phyloP scores from a whole-genome alignment of 2,888 invertebrate species.

The Hermaeophaga mercurialis region DNA sequence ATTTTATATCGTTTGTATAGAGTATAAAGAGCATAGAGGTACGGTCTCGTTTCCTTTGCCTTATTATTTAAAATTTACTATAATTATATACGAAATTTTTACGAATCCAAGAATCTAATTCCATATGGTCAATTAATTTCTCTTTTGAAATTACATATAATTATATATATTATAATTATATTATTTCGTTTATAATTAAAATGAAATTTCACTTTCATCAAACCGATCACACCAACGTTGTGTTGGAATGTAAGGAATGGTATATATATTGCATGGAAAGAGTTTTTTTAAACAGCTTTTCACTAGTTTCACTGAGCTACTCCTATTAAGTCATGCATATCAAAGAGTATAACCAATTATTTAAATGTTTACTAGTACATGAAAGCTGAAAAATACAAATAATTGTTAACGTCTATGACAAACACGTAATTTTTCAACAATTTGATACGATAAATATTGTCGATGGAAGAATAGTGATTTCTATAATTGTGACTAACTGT shows the following conservation, averaged over 20 bases:
- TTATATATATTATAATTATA: too few relatives aligned
- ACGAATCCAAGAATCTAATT: not conserved
- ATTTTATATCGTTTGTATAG: too few relatives aligned
- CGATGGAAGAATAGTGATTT: not conserved
- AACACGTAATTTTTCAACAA: not conserved
- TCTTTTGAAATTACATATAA: constrained; percentile 1
- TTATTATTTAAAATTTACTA: too few relatives aligned
- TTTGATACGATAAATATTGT: not conserved
- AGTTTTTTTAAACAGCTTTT: constrained; percentile 10
- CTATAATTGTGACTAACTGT: not conserved
- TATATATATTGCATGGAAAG: constrained; percentile 7
- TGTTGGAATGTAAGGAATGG: constrained; percentile 9
- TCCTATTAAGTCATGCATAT: constrained; percentile 19
- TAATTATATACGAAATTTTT: too few relatives aligned
- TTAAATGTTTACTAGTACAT: constrained; percentile 9
- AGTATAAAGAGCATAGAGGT: too few relatives aligned
- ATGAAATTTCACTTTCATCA: constrained; percentile 18
- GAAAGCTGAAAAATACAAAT: not conserved
- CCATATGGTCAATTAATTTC: not conserved
- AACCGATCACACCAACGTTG: constrained; percentile 2
- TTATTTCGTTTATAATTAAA: not conserved
- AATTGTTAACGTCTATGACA: not conserved
- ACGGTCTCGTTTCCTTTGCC: too few relatives aligned
- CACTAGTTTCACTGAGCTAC: constrained; percentile 11
- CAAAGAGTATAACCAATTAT: constrained; percentile 14